These are phyloP conservation scores for Pharmacophagus antenor DNA, from an alignment of 2,888 invertebrate species.

Conservation along the genomic window DNA sequence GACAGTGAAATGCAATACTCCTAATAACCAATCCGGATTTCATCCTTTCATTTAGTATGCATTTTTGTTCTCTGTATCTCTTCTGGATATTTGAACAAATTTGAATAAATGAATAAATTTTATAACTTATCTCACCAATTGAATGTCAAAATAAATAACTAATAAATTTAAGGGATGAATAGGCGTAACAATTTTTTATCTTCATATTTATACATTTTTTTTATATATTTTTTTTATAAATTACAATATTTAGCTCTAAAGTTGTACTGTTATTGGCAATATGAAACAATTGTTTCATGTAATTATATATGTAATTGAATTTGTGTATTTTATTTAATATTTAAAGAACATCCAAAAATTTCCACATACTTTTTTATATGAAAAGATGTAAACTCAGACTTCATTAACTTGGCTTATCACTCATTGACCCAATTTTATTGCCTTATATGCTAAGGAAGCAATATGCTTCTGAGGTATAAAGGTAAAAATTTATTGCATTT, in stretches of 20 bases:
- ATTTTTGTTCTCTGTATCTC: neutral
- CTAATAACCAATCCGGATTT: constrained; percentile 11
- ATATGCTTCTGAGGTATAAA: constrained; percentile 71
- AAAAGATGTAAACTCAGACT: constrained; percentile 46
- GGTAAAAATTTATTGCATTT: constrained; percentile 56
- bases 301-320: neutral
- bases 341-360: constrained; percentile 2
- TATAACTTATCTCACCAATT: neutral
- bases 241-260: too few relatives aligned
- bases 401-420: constrained; percentile 47
- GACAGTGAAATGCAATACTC: constrained; percentile 17
- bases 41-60: constrained; percentile 4
- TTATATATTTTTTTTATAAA: too few relatives aligned
- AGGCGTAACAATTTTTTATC: too few relatives aligned
- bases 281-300: neutral
- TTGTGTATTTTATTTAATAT: neutral
- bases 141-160: neutral
- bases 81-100: too few relatives aligned
- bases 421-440: constrained; percentile 52
- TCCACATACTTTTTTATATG: constrained; percentile 65
- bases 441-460: constrained; percentile 68
- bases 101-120: constrained; percentile 4
- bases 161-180: neutral
- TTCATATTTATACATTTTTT: too few relatives aligned
- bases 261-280: too few relatives aligned